Evolutionary conservation across 2,888 invertebrate species (phyloP).

Genomic region (Drosophila yooni): DNA sequence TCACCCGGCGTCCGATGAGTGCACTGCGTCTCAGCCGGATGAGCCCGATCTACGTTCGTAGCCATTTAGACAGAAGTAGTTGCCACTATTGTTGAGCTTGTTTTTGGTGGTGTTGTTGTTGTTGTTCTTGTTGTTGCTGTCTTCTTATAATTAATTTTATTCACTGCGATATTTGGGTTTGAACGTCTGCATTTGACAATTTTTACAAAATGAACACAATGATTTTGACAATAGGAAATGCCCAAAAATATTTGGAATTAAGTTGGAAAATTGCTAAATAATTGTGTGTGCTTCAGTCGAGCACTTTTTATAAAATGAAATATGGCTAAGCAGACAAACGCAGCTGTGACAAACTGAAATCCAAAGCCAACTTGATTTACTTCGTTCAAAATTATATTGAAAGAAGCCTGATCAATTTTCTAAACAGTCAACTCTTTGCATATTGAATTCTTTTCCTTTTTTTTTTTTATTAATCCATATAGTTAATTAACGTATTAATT

Average conservation of each 20-base stretch:
- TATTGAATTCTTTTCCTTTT: too few species aligned
- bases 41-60: neutral
- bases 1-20: neutral
- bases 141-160: neutral
- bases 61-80: neutral
- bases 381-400: neutral
- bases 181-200: neutral
- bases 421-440: neutral
- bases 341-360: neutral
- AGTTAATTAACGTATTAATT: neutral
- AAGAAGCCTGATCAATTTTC: accelerated
- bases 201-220: neutral
- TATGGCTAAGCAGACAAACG: too few species aligned
- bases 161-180: neutral
- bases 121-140: neutral
- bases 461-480: too few species aligned
- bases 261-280: constrained; percentile 20
- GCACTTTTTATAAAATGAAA: constrained; percentile 22
- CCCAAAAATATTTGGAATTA: constrained; percentile 25
- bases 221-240: neutral
- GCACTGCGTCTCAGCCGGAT: neutral
- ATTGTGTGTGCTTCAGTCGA: constrained; percentile 15
- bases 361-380: constrained; percentile 8
- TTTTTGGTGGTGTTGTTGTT: too few species aligned
- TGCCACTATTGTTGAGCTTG: neutral